Conservation (phyloP, 2,113 vertebrate genomes). For the Ctenomys sociabilis region DNA sequence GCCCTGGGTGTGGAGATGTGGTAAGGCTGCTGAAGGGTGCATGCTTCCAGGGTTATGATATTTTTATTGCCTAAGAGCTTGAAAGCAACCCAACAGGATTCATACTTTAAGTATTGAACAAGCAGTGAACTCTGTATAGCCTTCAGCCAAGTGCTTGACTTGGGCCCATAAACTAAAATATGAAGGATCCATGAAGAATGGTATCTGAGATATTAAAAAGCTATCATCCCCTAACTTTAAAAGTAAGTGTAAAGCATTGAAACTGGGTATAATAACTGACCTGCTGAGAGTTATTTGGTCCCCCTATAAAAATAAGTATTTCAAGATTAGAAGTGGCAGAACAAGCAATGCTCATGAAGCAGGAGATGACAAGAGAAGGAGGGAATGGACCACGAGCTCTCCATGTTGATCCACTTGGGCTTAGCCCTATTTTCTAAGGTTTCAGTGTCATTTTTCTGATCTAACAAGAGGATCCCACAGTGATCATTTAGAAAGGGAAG, state of each 20-base stretch:
- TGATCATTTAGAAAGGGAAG: neutral
- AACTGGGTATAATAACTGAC: neutral
- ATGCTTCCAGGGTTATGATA: neutral
- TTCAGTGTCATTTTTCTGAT: neutral
- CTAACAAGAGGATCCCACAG: neutral
- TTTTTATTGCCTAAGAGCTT: neutral
- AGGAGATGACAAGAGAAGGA: neutral
- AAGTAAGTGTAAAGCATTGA: neutral
- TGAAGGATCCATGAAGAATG: neutral
- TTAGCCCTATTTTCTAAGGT: neutral
- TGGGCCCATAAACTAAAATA: conserved; percentile 5
- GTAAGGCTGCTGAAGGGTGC: conserved; percentile 10
- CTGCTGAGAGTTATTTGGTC: neutral
- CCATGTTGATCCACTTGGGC: neutral
- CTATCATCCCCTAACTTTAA: neutral
- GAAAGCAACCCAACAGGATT: neutral
- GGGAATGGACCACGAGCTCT: neutral
- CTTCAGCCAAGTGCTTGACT: neutral
- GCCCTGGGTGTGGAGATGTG: neutral
- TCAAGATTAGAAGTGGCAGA: neutral
- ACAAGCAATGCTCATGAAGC: neutral
- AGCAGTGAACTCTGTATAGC: neutral
- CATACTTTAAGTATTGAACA: conserved; percentile 17
- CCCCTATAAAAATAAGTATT: neutral
- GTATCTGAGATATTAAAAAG: neutral